Evolutionary conservation across 2,888 invertebrate genomes (phyloP), one percentile per base, ranked within the genome.

Genomic region (Phengaris alcon): DNA sequence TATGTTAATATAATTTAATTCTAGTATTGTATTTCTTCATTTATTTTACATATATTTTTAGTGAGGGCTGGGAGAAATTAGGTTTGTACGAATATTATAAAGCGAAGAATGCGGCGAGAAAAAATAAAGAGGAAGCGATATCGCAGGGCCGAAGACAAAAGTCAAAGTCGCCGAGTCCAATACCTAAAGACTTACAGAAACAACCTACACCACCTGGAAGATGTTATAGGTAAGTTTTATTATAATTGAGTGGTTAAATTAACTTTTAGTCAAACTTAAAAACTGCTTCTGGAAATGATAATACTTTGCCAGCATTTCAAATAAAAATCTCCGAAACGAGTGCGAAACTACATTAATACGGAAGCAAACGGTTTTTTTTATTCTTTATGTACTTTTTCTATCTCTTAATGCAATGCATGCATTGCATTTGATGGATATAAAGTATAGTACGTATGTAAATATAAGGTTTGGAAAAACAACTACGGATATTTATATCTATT

Each of bases 31-130:
- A n/a, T 52, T 59, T n/a, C 54, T 46, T 12, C 6, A 64, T 51
- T 48, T 51, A 72, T 15, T 70, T 35, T 6, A 54, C 72, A 54
- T 73, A 72, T 74, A 4, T 72, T 77, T 76, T 54, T 87, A 97
- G 97, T 88, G 99, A 99, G 89, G 99, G 99, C 52, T 99, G 99
- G 99, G 99, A 99, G 89, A 98, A 98, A 90, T 94, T 99, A 84
- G 99, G 98, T 78, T 94, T 99, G 75, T 99, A 98, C 88, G 99
- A 99, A 91, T 99, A 98, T 92, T 99, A 98, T 91, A 98, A 98
- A 91, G 98, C 98, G 7, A 99, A 99, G 91, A 97, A 98, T 88
- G 95, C 96, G 77, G 98, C 98, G 2, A 96, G 96, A 81, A 97
- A 97, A 85, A 95, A 96, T 84, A 98, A 98, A 86, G 97, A 98